Evolutionary conservation across 2,888 invertebrate species (phyloP).

Genomic region (Conchocele bisecta): DNA sequence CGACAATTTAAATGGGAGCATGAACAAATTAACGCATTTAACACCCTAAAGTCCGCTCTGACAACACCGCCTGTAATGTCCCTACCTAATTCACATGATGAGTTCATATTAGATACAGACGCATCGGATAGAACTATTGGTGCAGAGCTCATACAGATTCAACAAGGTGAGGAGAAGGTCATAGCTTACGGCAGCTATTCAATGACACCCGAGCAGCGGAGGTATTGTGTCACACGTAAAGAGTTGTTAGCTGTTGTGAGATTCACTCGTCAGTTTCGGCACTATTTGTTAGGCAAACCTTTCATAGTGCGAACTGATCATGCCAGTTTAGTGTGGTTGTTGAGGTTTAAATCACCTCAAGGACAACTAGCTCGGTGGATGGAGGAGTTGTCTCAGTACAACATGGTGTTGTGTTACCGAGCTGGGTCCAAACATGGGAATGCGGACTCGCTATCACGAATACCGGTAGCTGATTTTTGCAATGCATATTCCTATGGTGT

Average conservation of each 20-base stretch:
- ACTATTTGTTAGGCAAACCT: slow-evolving; percentile 22
- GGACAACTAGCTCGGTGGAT: slow-evolving; percentile 28
- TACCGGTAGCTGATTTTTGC: too few species aligned
- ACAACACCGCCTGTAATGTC: slow-evolving; percentile 31
- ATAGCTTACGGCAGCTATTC: slow-evolving; percentile 33
- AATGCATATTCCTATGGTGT: too few species aligned
- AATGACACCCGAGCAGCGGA: slow-evolving; percentile 27
- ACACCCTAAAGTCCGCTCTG: slow-evolving; percentile 1
- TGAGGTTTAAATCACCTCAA: slow-evolving; percentile 2
- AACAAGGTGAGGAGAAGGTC: slow-evolving; percentile 43
- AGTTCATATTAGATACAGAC: slow-evolving; percentile 32
- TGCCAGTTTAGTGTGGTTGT: slow-evolving; percentile 9
- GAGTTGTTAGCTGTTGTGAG: slow-evolving; percentile 41
- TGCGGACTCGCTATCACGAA: too few species aligned
- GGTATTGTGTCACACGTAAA: slow-evolving; percentile 40
- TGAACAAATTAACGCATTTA: slow-evolving; percentile 16
- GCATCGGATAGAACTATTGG: slow-evolving; percentile 45
- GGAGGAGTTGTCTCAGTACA: slow-evolving; percentile 15
- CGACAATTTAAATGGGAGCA: slow-evolving; percentile 20
- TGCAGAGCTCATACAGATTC: slow-evolving; percentile 41
- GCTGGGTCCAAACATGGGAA: slow-evolving; percentile 14
- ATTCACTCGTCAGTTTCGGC: slow-evolving; percentile 35
- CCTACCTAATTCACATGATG: slow-evolving; percentile 24
- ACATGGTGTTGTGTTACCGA: slow-evolving; percentile 10
- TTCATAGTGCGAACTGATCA: slow-evolving; percentile 20